A percentile compares a stretch with the other conserved stretches of the same genome.
These are phyloP conservation scores for Steatornis caripensis DNA, from an alignment of 2,113 vertebrate genomes.

Conservation along the genomic window DNA sequence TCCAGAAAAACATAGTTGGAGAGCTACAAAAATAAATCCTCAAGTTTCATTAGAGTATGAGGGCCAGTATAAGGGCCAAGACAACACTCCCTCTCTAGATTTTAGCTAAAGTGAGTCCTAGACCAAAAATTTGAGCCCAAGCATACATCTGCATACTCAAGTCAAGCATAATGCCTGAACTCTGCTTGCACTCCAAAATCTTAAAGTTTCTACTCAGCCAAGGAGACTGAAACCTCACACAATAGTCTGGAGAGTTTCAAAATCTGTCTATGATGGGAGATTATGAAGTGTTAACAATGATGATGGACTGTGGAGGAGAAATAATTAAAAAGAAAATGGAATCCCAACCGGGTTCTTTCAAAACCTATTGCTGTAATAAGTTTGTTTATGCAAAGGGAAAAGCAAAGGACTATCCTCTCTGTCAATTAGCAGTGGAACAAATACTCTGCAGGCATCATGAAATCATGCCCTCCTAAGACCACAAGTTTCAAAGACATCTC, in stretches of 20 bases:
- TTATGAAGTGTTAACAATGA: background rate
- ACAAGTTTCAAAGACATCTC: background rate
- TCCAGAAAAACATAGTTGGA: background rate
- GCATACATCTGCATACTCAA: background rate
- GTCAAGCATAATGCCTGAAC: background rate
- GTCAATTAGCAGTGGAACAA: background rate
- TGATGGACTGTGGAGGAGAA: background rate
- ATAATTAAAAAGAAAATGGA: background rate
- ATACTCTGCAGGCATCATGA: background rate
- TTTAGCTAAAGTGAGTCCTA: background rate
- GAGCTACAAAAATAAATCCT: background rate
- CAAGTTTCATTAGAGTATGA: background rate
- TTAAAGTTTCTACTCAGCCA: background rate
- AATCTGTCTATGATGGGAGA: background rate
- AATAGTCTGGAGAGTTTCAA: background rate
- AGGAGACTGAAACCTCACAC: background rate
- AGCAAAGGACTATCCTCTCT: background rate
- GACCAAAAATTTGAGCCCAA: background rate
- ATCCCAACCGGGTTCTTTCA: background rate
- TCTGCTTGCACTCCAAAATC: background rate
- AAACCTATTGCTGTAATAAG: background rate
- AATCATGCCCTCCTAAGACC: background rate
- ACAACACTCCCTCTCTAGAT: background rate
- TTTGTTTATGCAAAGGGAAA: background rate
- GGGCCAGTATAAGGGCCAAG: background rate